Base-by-base conservation (phyloP, 2,888 invertebrate genomes). In the Anarsia innoxiella region DNA sequence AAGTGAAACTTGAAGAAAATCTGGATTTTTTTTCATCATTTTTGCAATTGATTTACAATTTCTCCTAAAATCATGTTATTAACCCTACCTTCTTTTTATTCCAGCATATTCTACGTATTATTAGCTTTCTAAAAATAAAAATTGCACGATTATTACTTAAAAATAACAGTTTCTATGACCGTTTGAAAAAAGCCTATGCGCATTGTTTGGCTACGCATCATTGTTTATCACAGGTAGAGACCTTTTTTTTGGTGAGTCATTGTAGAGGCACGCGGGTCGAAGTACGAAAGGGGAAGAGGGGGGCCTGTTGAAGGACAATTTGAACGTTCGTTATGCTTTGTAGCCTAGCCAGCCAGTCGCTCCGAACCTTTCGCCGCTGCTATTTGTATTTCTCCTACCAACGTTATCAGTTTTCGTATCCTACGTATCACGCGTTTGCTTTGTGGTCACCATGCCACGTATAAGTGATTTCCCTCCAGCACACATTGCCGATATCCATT, bases 401-500 rank as follows among this genome's bases (percentile, higher is more conserved):
- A 27, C 11, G 10, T 27, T n/a, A n/a, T n/a, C n/a, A n/a, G 6
- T 27, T 27, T 27, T 27, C 27, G 27, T 27, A 3, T 27, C 27
- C 27, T 27, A 11, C 27, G 27, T 27, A 2, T 2, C 12, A 27
- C 27, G 27, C 27, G 27, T 27, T 5, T 27, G 6, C 3, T 27
- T 27, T 27, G 11, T 27, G 10, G 12, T 2, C 6, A 12, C 3
- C 6, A 15, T 30, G 26, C 26, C 26, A n/a, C 26, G 26, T n/a
- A n/a, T 26, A 26, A n/a, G n/a, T 8, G 26, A 26, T 26, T 26
- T 26, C 26, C 4, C 26, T 3, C n/a, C 26, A 30, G 23, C 16
- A 19, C 31, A 31, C 12, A 31, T 30, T 12, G 31, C 31, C 4
- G 31, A 31, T 19, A 31, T 31, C 3, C 31, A 31, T 31, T 31